Conservation (phyloP, 2,888 invertebrate species). For the Hypomecis atomaria region DNA sequence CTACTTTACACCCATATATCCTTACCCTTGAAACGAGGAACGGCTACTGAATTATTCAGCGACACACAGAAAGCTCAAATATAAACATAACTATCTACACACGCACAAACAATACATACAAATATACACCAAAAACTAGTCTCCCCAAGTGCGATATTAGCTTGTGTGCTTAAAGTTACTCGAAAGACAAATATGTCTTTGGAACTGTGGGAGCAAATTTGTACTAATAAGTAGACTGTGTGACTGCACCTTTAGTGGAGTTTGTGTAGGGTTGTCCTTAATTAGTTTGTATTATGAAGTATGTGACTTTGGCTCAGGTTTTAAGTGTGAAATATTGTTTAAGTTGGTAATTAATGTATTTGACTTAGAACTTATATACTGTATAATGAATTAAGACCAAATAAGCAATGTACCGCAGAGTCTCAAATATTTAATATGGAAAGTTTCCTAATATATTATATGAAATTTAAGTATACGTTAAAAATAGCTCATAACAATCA, state of each 20-base stretch:
- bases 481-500: too few species aligned
- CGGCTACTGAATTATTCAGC: constrained; percentile 83
- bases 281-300: constrained; percentile 64
- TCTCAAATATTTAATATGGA: too few species aligned
- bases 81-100: constrained; percentile 76
- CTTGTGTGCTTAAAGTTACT: constrained; percentile 60
- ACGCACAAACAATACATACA: constrained; percentile 56
- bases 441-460: too few species aligned
- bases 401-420: too few species aligned
- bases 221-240: constrained; percentile 75
- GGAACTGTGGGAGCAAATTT: constrained; percentile 76
- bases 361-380: neutral
- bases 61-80: constrained; percentile 81
- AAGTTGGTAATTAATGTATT: constrained; percentile 32
- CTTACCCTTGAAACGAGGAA: constrained; percentile 83
- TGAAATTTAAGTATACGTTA: too few species aligned
- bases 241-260: constrained; percentile 75
- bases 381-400: too few species aligned
- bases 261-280: constrained; percentile 66
- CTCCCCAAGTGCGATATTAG: constrained; percentile 71
- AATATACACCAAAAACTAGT: constrained; percentile 64
- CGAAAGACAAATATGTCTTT: constrained; percentile 80
- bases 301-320: constrained; percentile 52
- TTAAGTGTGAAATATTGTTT: constrained; percentile 48
- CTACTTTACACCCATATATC: constrained; percentile 70